phyloP scores from a whole-genome alignment of 1,140 invertebrate genomes.

The Cheumatopsyche charites region DNA sequence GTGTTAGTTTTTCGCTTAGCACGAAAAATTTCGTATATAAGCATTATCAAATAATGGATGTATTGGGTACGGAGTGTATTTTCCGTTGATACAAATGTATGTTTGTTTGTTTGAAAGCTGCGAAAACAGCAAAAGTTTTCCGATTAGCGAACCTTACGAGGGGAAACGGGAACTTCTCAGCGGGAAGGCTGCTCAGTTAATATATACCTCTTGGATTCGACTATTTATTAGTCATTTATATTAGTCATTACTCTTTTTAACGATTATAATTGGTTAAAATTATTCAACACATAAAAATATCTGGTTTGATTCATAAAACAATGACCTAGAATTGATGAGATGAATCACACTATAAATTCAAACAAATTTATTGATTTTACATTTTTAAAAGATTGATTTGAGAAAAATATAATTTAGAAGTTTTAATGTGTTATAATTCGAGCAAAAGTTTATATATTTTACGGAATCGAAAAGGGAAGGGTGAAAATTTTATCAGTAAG shows the following conservation, averaged over 20 bases:
- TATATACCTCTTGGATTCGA: constrained; percentile 20
- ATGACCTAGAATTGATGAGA: no score
- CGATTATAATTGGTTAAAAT: no score
- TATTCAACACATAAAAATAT: no score
- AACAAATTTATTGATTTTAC: no score
- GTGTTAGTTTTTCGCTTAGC: not conserved
- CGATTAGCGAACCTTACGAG: constrained; percentile 38
- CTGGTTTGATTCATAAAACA: no score
- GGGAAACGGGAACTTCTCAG: constrained; percentile 34
- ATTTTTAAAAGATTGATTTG: no score
- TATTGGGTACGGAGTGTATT: constrained; percentile 12
- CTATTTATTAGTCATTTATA: constrained; percentile 24
- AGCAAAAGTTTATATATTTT: not conserved
- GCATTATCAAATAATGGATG: no score
- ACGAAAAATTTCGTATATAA: no score
- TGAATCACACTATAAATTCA: no score
- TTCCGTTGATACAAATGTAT: constrained; percentile 38
- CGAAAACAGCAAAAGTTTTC: constrained; percentile 42
- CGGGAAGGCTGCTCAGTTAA: not conserved
- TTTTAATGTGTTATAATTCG: no score
- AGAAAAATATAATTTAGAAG: no score
- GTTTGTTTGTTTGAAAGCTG: constrained; percentile 36
- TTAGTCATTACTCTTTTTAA: constrained; percentile 14
- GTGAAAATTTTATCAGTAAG: constrained; percentile 27
- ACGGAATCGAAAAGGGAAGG: not conserved